phyloP scores from a whole-genome alignment of 2,888 invertebrate species.

The Cryptops parisi region DNA sequence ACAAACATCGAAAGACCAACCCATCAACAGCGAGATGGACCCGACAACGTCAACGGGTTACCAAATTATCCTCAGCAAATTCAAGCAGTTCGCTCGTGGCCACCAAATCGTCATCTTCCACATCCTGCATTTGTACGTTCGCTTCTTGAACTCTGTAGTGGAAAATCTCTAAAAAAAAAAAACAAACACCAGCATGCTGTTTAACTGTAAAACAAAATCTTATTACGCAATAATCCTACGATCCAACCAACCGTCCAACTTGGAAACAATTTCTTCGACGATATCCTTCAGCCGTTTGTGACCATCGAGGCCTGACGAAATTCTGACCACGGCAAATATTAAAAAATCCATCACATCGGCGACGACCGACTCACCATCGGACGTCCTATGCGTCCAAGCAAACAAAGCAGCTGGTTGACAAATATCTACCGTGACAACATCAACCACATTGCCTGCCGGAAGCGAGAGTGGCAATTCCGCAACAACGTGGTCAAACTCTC shows the following conservation, averaged over 20 bases:
- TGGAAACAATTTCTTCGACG: neutral
- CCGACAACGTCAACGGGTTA: too few species aligned
- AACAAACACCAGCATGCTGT: too few species aligned
- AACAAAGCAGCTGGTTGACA: neutral
- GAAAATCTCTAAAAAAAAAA: too few species aligned
- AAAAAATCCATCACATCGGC: neutral
- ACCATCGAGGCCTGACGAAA: neutral
- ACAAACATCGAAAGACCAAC: too few species aligned
- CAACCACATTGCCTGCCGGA: neutral
- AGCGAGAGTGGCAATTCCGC: neutral
- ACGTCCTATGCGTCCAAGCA: neutral
- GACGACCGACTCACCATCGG: neutral
- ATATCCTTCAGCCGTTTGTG: neutral
- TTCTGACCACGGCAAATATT: neutral
- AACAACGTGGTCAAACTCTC: neutral
- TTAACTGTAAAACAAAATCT: too few species aligned
- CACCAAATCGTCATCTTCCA: too few species aligned
- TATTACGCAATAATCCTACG: too few species aligned
- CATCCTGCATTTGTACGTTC: too few species aligned
- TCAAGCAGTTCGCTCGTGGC: too few species aligned
- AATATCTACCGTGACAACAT: neutral
- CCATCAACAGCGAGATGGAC: too few species aligned
- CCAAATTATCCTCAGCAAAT: too few species aligned
- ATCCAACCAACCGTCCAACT: neutral
- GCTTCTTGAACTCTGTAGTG: too few species aligned